Conservation (phyloP, 2,888 invertebrate genomes). For the Thyatira batis region DNA sequence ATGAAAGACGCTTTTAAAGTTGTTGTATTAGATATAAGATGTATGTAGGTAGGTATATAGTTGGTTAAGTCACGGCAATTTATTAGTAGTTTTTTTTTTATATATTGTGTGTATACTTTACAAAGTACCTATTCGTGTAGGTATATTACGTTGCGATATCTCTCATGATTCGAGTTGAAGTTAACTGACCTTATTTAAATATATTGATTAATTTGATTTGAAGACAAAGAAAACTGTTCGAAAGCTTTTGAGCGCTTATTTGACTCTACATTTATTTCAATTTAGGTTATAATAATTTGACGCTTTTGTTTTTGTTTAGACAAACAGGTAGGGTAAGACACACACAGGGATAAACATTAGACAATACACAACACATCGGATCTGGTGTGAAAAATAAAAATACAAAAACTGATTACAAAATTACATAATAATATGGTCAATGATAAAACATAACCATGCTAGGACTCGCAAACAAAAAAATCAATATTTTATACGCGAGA, state of each 20-base stretch:
- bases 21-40: slow-evolving; percentile 10
- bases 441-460: slow-evolving; percentile 74
- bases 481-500: slow-evolving; percentile 68
- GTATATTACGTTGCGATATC: slow-evolving; percentile 30
- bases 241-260: slow-evolving; percentile 73
- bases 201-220: slow-evolving; percentile 50
- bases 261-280: slow-evolving; percentile 49
- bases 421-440: slow-evolving; percentile 53
- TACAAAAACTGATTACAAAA: slow-evolving; percentile 48
- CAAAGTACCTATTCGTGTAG: not conserved
- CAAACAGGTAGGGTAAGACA: slow-evolving; percentile 87
- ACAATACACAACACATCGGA: slow-evolving; percentile 91
- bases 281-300: slow-evolving; percentile 51
- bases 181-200: slow-evolving; percentile 49
- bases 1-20: slow-evolving; percentile 56
- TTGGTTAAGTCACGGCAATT: not conserved
- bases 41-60: slow-evolving; percentile 6
- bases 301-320: slow-evolving; percentile 75
- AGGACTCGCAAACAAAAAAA: slow-evolving; percentile 71
- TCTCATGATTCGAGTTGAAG: slow-evolving; percentile 71
- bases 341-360: slow-evolving; percentile 95
- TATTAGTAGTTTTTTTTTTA: slow-evolving; percentile 1
- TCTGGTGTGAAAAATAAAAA: slow-evolving; percentile 81
- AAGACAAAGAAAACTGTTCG: slow-evolving; percentile 79
- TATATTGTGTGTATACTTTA: not conserved